Conservation (phyloP, 1,140 invertebrate species). For the Oryzaephilus surinamensis region DNA sequence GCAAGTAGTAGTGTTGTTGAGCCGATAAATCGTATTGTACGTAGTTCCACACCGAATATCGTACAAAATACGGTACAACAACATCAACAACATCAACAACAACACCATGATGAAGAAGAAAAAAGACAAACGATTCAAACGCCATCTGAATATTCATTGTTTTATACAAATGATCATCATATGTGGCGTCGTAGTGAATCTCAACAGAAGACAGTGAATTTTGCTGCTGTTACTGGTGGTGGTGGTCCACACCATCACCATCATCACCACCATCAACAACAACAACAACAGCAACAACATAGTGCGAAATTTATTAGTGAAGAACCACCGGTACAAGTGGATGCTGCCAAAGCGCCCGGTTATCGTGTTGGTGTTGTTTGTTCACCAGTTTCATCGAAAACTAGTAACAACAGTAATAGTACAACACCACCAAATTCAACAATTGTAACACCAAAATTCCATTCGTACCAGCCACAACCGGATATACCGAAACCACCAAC, state of each 20-base stretch:
- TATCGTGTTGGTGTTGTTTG: slow-evolving; percentile 62
- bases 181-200: slow-evolving; percentile 53
- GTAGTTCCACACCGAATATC: slow-evolving; percentile 7
- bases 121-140: no score
- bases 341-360: slow-evolving; percentile 71
- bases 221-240: slow-evolving; percentile 60
- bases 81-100: slow-evolving; percentile 2
- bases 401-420: slow-evolving; percentile 43
- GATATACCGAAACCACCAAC: slow-evolving; percentile 25
- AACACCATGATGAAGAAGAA: slow-evolving; percentile 10
- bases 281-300: slow-evolving; percentile 14
- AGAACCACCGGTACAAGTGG: slow-evolving; percentile 50
- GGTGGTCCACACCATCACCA: slow-evolving; percentile 27
- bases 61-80: neutral
- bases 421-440: slow-evolving; percentile 36
- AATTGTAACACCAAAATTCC: slow-evolving; percentile 12
- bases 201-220: slow-evolving; percentile 55
- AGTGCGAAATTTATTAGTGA: slow-evolving; percentile 43
- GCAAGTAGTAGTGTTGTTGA: neutral
- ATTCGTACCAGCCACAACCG: slow-evolving; percentile 20
- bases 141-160: slow-evolving; percentile 64
- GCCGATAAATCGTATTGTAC: slow-evolving; percentile 2
- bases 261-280: no score
- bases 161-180: slow-evolving; percentile 59
- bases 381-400: slow-evolving; percentile 58